Evolutionary conservation across 64 coral and sea anemone genomes (phyloP), one percentile per base, ranked within the genome.

Genomic region (Anthopleura sola): DNA sequence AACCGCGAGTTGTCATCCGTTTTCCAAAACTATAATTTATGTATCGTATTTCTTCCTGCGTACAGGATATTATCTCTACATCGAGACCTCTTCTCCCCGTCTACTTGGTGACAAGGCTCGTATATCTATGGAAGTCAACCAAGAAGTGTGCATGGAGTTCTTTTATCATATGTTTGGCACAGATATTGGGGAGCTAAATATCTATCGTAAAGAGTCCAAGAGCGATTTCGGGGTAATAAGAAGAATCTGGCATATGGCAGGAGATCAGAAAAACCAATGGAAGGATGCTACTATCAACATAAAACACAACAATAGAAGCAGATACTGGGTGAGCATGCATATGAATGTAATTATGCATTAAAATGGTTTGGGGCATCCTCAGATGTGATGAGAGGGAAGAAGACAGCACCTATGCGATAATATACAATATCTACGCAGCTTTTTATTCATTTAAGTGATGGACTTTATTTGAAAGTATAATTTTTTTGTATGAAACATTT

Each of bases 21-120:
- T 24, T 62, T 0, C 58, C 21, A 23, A 62, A 23, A 1, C 24
- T 62, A 62, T 3, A 62, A n/a, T 23, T 62, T 5, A 28, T 62
- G 7, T n/a, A n/a, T 62, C 1, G 76, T 21, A 24, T 79, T 23
- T 40, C 15, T 20, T 79, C 21, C 2, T 79, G 18, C 37, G 0
- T 79, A 26, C 37, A 79, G 76, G 76, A 23, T 79, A 44, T 47
- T 79, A 79, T 49, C 9, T 49, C 19, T 79, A 79, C 24, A 79
- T 79, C 11, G 76, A 79, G 44, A 49, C 76, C 5, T 79, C 76
- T 11, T 5, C 36, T 15, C 76, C 76, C 18, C 76, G 76, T n/a
- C 21, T 19, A 33, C 20, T 3, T 8, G 24, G 44, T 47, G 76
- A 79, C 36, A 49, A 23, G 10, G 76, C 76, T 26, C 36, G 76